Evolutionary conservation across 1,140 invertebrate genomes (phyloP).

Genomic region (Cyrtorhinus lividipennis): DNA sequence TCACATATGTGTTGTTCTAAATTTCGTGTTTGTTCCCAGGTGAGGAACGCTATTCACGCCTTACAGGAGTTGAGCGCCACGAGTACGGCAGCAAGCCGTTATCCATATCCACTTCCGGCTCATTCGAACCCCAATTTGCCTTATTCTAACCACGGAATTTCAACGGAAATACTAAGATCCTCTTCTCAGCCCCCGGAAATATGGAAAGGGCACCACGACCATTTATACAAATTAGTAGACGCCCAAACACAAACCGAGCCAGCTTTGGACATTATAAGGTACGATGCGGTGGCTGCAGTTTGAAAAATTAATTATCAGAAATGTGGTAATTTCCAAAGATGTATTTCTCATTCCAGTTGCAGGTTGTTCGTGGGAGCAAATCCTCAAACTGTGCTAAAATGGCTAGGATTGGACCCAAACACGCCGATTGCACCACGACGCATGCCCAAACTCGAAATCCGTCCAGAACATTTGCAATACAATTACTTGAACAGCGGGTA

Average conservation of each 20-base stretch:
- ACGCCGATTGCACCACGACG: constrained; percentile 1
- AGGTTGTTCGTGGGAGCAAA: constrained; percentile 21
- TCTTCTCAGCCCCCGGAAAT: constrained; percentile 70
- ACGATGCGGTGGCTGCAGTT: neutral
- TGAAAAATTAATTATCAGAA: too few species aligned
- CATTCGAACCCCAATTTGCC: constrained; percentile 52
- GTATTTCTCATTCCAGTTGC: constrained; percentile 15
- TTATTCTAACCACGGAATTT: constrained; percentile 22
- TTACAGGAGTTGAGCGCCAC: constrained; percentile 60
- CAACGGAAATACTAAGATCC: constrained; percentile 43
- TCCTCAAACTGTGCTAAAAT: constrained; percentile 21
- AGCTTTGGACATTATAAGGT: constrained; percentile 15
- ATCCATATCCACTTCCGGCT: constrained; percentile 38
- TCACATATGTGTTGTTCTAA: too few species aligned
- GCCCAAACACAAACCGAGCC: constrained; percentile 10
- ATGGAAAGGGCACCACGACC: constrained; percentile 29
- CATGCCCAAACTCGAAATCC: neutral
- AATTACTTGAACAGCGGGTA: neutral
- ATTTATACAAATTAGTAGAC: neutral
- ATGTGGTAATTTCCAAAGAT: too few species aligned
- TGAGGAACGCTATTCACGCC: constrained; percentile 63
- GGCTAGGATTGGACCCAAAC: constrained; percentile 20
- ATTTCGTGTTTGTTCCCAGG: too few species aligned
- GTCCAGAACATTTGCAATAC: neutral
- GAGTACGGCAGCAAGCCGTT: constrained; percentile 33